Base-by-base conservation (phyloP, 2,113 vertebrate species). In the Lasiurus borealis region DNA sequence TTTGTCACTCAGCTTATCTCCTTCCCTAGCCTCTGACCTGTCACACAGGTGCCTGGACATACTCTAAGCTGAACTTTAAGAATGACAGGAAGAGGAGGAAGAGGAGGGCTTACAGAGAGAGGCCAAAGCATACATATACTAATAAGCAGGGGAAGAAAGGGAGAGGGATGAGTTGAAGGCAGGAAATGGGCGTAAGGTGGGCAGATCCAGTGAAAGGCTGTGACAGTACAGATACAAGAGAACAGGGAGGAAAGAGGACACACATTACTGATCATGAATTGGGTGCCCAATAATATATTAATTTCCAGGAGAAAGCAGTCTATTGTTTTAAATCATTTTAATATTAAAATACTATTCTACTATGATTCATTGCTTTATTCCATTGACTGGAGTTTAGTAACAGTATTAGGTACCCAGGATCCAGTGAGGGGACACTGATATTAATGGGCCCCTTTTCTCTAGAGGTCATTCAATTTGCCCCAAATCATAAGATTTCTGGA, bases 251-350 rank as follows among this genome's bases (percentile, higher is more conserved):
- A n/a, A 40, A 64, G 7, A 72, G 16, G 31, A 40, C 21, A 8
- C 9, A 23, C 14, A 2, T 10, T 46, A 23, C 25, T 36, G 11
- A 8, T 44, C 8, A 78, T 11, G 36, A 78, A 54, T 21, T 29
- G 27, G 59, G 69, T 81, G 85, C 52, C 68, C 34, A 77, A 77
- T 46, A 29, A 34, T 69, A 21, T 19, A 25, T n/a, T n/a, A 69
- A 81, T 69, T 52, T 44, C 71, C 64, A 59, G 34, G 31, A 90
- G 54, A 96, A 90, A 71, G 16, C 27, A 76, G 27, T 8, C 25
- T 31, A 36, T 62, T 34, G 7, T 76, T 68, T 62, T 36, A 46
- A 71, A 50, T 94, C 68, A 71, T 64, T 85, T 95, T 81, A 27
- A 81, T 85, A 89, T 92, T 85, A 23, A 68, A 92, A 69, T 27